These are phyloP conservation scores for Vollenhovia emeryi DNA, from an alignment of 1,140 invertebrate species.

Conservation along the genomic window DNA sequence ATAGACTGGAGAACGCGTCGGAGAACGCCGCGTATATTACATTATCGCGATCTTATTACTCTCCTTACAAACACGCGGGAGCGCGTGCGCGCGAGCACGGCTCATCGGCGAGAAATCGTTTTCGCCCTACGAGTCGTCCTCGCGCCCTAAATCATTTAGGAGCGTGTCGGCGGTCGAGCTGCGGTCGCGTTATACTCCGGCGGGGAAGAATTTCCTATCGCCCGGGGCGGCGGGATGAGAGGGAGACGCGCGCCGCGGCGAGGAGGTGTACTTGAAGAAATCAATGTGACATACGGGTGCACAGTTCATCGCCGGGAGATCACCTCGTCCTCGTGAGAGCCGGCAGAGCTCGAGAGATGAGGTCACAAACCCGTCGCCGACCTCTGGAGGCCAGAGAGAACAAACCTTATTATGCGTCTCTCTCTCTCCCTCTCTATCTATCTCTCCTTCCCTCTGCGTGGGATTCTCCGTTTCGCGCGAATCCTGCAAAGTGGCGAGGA, in stretches of 20 bases:
- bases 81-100: background rate
- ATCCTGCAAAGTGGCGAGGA: constrained; percentile 70
- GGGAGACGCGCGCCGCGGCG: background rate
- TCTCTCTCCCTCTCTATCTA: background rate
- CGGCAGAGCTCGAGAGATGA: constrained; percentile 21
- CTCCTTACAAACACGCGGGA: background rate
- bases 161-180: background rate
- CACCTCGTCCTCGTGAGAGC: background rate
- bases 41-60: background rate
- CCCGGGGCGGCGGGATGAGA: background rate
- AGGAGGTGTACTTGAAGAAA: constrained; percentile 17
- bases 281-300: constrained; percentile 42
- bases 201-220: background rate
- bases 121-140: constrained; percentile 3
- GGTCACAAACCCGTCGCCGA: constrained; percentile 48
- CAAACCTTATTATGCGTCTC: constrained; percentile 67
- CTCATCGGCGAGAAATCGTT: background rate
- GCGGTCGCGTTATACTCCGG: background rate
- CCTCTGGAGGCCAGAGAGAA: background rate
- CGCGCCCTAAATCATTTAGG: background rate
- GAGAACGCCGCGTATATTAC: background rate
- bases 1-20: background rate
- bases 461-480: constrained; percentile 59
- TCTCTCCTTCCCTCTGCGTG: background rate
- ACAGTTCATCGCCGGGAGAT: constrained; percentile 38